These are phyloP conservation scores for Karalla daura DNA, from an alignment of 2,797 vertebrate genomes.

Conservation along the genomic window DNA sequence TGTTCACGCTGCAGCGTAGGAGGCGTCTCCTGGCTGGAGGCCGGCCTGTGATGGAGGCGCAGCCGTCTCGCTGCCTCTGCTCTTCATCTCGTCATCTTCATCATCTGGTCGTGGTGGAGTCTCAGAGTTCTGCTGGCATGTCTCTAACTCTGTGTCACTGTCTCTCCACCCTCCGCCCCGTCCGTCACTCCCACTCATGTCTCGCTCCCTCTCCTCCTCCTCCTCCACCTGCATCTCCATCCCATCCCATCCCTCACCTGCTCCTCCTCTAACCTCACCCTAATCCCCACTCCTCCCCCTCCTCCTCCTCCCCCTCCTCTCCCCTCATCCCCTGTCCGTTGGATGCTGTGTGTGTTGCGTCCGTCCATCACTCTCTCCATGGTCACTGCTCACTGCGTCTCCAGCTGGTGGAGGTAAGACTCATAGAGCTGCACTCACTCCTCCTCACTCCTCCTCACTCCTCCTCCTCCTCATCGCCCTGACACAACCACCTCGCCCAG, in stretches of 20 bases:
- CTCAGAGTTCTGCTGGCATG: conserved; percentile 81
- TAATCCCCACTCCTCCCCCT: conserved; percentile 3
- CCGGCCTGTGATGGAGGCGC: too few species aligned
- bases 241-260: conserved; percentile 28
- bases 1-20: too few species aligned
- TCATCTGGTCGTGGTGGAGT: conserved; percentile 19
- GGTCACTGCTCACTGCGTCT: conserved; percentile 82
- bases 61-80: too few species aligned
- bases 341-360: conserved; percentile 81
- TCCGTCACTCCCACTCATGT: conserved; percentile 51
- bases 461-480: too few species aligned
- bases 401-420: conserved; percentile 88
- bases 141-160: conserved; percentile 81
- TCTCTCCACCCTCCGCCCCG: conserved; percentile 80
- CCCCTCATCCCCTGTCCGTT: conserved; percentile 65
- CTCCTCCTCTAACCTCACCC: conserved; percentile 20
- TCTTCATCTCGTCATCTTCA: conserved; percentile 39
- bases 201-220: conserved; percentile 26
- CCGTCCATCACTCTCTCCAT: conserved; percentile 75
- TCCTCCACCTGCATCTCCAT: conserved; percentile 40
- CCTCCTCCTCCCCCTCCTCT: conserved; percentile 4
- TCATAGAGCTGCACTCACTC: too few species aligned
- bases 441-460: too few species aligned
- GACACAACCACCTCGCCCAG: too few species aligned
- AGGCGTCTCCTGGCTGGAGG: too few species aligned